These are phyloP conservation scores for Mechanitis mazaeus DNA, from an alignment of 2,888 invertebrate species.

Conservation along the genomic window DNA sequence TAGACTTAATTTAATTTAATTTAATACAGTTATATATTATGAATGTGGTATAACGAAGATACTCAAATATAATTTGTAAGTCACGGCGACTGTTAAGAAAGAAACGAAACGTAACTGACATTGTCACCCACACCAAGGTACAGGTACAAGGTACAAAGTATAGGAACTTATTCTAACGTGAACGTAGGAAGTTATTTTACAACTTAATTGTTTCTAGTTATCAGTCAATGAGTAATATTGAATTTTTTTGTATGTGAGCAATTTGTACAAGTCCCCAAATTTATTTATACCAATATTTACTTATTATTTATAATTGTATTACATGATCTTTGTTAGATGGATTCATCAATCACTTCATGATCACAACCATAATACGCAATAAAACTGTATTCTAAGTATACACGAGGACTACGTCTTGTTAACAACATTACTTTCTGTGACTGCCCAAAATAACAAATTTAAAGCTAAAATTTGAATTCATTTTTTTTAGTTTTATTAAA, in stretches of 20 bases:
- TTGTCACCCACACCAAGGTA: no score
- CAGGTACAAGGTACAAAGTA: neutral
- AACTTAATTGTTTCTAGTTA: constrained; percentile 48
- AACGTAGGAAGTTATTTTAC: constrained; percentile 27
- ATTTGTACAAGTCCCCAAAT: constrained; percentile 74
- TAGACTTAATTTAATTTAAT: no score
- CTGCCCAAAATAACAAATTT: constrained; percentile 9
- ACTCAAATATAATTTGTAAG: no score
- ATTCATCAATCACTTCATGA: constrained; percentile 72
- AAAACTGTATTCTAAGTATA: constrained; percentile 41
- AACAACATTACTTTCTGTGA: constrained; percentile 24
- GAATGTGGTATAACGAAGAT: no score
- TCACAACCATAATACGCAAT: constrained; percentile 75
- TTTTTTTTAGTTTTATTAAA: no score
- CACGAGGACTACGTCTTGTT: constrained; percentile 31
- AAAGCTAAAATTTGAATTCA: no score
- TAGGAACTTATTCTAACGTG: constrained; percentile 16
- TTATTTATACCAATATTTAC: constrained; percentile 59
- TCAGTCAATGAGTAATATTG: constrained; percentile 69
- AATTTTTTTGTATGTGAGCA: constrained; percentile 70
- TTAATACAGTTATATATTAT: no score
- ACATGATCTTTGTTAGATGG: constrained; percentile 54
- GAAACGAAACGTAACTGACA: no score
- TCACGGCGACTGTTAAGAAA: no score
- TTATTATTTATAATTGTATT: constrained; percentile 57